Evolutionary conservation across 2,797 vertebrate genomes (phyloP), one percentile per base, ranked within the genome.

Genomic region (Pseudopleuronectes americanus): DNA sequence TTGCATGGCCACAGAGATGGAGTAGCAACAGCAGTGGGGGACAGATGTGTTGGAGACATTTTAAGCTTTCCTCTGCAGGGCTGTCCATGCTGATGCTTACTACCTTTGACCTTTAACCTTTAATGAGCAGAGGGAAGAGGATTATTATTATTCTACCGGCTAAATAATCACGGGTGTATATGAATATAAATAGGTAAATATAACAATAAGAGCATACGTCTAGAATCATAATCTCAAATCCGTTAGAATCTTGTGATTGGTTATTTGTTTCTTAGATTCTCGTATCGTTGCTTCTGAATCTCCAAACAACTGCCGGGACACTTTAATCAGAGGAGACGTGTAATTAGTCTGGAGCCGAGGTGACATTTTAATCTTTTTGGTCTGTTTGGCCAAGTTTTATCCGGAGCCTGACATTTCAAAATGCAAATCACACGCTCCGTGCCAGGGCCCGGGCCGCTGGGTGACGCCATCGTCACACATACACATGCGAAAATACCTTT

Each of bases 361-460:
- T 84, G 84, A 87, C 75, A 86, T 89, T 89, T 89, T 73, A 84
- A 52, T 83, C 68, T 83, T 82, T 74, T 71, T 43, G 70, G 41
- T 73, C 68, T 76, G 64, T 51, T 60, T 63, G 59, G 79, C 59
- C 71, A 84, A 76, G 74, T 74, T 71, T 73, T 82, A n/a, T 84
- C 74, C 83, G 54, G 54, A 74, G 79, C 38, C 36, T 88, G 87
- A 89, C 89, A 89, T 92, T 90, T 89, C 14, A 58, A 84, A 89
- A 86, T 87, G 84, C 80, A 81, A 90, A 87, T 87, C 73, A 59
- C 60, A 64, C 70, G 68, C 51, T 57, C 31, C 7, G 53, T n/a
- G 47, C 47, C 47, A 49, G 28, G 24, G 17, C 3, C 3, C 17
- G 19, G 24, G 19, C 17, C 1, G 8, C 8, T n/a, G n/a, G 19